phyloP scores from a whole-genome alignment of 2,113 vertebrate genomes.

The Columba janthina region DNA sequence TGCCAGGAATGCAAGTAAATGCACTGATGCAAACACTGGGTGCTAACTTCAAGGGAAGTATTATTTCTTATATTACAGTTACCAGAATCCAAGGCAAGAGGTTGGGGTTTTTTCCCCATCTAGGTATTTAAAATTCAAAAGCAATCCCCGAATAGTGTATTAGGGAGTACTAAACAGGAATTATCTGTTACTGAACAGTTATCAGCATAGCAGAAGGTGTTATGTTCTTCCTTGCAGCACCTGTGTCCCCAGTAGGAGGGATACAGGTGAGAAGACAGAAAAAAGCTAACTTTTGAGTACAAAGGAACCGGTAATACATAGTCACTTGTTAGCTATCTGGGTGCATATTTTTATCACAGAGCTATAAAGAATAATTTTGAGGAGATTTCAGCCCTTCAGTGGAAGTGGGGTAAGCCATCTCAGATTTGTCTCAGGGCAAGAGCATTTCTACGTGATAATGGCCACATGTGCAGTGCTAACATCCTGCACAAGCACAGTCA shows the following conservation, averaged over 20 bases:
- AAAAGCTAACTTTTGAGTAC: not conserved
- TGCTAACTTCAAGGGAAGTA: not conserved
- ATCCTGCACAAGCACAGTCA: not conserved
- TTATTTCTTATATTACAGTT: not conserved
- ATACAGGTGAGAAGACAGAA: not conserved
- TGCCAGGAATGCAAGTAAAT: not conserved
- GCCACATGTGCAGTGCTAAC: accelerated
- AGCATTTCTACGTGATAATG: not conserved
- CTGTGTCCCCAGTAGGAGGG: not conserved
- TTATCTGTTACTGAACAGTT: not conserved
- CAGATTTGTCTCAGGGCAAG: not conserved
- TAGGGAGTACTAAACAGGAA: not conserved
- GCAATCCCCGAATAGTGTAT: not conserved
- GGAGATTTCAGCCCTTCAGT: not conserved
- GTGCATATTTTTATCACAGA: not conserved
- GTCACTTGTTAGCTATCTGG: not conserved
- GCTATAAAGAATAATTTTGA: not conserved
- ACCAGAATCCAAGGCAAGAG: not conserved
- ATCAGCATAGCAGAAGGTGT: not conserved
- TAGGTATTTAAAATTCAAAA: not conserved
- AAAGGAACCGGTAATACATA: not conserved
- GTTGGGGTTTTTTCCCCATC: not conserved
- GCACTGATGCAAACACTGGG: not conserved
- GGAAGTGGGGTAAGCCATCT: not conserved
- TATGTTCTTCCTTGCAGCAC: not conserved